phyloP scores from a whole-genome alignment of 1,140 invertebrate species.

The Zaprionus davidi region DNA sequence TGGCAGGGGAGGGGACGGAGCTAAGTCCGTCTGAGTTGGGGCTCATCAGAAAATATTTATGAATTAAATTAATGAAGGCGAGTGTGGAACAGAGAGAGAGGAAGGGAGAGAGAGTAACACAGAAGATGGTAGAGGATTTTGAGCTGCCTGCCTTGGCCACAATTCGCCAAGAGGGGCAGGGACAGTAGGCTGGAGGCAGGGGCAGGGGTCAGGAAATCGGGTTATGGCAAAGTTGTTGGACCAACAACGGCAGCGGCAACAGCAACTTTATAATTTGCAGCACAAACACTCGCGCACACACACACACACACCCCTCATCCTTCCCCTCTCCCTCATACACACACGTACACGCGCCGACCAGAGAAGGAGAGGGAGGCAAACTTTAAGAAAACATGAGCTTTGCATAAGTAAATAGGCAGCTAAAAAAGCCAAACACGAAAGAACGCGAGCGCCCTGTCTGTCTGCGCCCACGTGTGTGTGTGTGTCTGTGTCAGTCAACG shows the following conservation, averaged over 20 bases:
- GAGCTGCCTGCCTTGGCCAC: background rate
- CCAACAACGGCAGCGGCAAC: conserved; percentile 18
- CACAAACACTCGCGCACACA: conserved; percentile 10
- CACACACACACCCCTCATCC: background rate
- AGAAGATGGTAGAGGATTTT: background rate
- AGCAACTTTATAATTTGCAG: conserved; percentile 62
- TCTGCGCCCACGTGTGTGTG: background rate
- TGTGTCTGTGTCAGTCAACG: conserved; percentile 3
- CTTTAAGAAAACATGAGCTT: conserved; percentile 68
- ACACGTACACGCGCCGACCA: conserved; percentile 9
- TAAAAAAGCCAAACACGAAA: conserved; percentile 7
- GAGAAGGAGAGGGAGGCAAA: conserved; percentile 23
- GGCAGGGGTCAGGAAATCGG: background rate
- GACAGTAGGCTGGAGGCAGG: background rate
- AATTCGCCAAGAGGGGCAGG: background rate
- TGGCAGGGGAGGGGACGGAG: background rate
- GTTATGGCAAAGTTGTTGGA: conserved; percentile 25
- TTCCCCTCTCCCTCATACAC: background rate
- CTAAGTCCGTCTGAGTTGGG: conserved; percentile 2
- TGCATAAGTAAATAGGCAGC: conserved; percentile 62
- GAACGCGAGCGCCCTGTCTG: conserved; percentile 1
- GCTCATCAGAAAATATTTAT: conserved; percentile 8
- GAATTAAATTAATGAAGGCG: conserved; percentile 27
- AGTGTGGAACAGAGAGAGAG: background rate
- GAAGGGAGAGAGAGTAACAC: background rate